These are phyloP conservation scores for Dendrolimus punctatus DNA, from an alignment of 1,140 invertebrate species.

Conservation along the genomic window DNA sequence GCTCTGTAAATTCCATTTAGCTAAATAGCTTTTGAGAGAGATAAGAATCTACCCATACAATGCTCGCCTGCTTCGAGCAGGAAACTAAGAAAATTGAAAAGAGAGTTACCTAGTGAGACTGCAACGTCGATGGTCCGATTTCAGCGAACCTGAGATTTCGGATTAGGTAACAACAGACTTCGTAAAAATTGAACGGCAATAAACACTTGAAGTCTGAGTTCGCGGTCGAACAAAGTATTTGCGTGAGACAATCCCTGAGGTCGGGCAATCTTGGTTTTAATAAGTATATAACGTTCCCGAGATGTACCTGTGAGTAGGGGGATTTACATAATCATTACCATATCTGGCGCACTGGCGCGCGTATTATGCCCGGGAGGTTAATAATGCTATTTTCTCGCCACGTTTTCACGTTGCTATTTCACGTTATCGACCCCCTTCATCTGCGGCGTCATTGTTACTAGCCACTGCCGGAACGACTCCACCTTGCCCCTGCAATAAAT, in stretches of 20 bases:
- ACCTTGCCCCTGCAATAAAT: constrained; percentile 24
- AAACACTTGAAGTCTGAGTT: constrained; percentile 41
- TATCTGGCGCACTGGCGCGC: constrained; percentile 70
- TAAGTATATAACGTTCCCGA: constrained; percentile 69
- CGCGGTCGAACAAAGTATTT: constrained; percentile 46
- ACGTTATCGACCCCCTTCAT: constrained; percentile 71
- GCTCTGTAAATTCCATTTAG: constrained; percentile 71
- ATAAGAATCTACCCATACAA: constrained; percentile 70
- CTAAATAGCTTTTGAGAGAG: constrained; percentile 70
- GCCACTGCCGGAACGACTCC: constrained; percentile 58
- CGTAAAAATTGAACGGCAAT: constrained; percentile 60
- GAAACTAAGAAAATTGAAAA: constrained; percentile 72
- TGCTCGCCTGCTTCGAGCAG: constrained; percentile 59
- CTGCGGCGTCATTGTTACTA: constrained; percentile 70
- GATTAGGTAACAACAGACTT: constrained; percentile 37
- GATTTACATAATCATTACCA: constrained; percentile 73
- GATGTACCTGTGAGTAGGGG: constrained; percentile 64
- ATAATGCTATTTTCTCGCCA: constrained; percentile 73
- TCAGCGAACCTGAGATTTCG: constrained; percentile 61
- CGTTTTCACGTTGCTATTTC: constrained; percentile 72
- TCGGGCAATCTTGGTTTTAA: constrained; percentile 68
- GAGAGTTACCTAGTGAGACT: constrained; percentile 61
- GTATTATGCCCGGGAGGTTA: constrained; percentile 72
- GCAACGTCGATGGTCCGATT: constrained; percentile 63
- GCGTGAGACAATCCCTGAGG: constrained; percentile 52